Base-by-base conservation (phyloP, 2,888 invertebrate species). In the Steinernema hermaphroditum region DNA sequence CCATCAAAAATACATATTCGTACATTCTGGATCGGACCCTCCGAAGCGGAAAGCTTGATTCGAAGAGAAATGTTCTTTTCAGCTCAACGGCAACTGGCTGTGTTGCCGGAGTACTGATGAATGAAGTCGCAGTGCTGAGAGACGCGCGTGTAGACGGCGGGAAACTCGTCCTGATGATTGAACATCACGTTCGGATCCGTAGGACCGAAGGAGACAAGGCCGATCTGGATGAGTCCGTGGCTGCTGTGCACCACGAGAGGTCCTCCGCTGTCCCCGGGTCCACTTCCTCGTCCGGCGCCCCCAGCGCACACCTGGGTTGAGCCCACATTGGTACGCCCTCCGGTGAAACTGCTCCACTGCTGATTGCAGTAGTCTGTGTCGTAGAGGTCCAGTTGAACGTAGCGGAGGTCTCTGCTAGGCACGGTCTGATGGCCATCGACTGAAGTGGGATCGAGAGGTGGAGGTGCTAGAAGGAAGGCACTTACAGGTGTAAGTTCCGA, bases 241-340 rank as follows among this genome's bases (percentile, higher is more conserved):
- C 19, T 29, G 12, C 32, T 62, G 62, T 32, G 14, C 6, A 62
- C 62, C 1, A 32, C 29, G 34, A 62, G 62, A 32, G 62, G 62
- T 62, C 62, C 62, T 1, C 62, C 62, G 32, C 62, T 62, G 62
- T 62, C 62, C 14, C 62, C 62, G 29, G 62, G 62, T 32, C 62
- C 62, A 32, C 62, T 62, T 9, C 62, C 62, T 12, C 32, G 62
- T 1, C 62, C 62, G 14, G 4, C 32, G 16, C 32, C 62, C 6
- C 62, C 62, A 12, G 62, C 62, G 32, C 62, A 62, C 1, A 62
- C 12, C 62, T 62, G 62, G 29, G 32, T 8, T 4, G 6, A 16
- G 16, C 32, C 16, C 2, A 62, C 62, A 1, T 27, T 1, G 6
- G 62, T 29, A 16, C 62, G 62, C 8, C 62, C 62, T 12, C 32